These are phyloP conservation scores for Diaprepes abbreviatus DNA, from an alignment of 2,888 invertebrate genomes.

Conservation along the genomic window DNA sequence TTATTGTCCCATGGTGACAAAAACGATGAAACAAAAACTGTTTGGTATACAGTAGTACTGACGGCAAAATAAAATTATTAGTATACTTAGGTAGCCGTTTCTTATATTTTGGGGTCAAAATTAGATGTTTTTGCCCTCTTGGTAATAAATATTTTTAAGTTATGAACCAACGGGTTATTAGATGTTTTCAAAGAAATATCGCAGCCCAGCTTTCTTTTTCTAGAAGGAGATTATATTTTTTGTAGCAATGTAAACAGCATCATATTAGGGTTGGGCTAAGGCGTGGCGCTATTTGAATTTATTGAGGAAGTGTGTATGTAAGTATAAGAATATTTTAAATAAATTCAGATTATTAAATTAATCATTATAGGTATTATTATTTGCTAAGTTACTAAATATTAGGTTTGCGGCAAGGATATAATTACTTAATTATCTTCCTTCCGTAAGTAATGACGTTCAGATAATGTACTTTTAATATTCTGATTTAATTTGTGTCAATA, in stretches of 20 bases:
- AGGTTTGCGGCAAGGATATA: too few species aligned
- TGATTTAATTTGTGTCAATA: too few species aligned
- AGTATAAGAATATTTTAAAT: too few species aligned
- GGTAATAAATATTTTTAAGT: slow-evolving; percentile 4
- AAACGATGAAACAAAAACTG: slow-evolving; percentile 8
- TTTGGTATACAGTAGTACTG: neutral
- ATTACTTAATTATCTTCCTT: too few species aligned
- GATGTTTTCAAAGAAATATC: slow-evolving; percentile 1
- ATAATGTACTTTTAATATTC: too few species aligned
- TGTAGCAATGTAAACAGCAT: neutral
- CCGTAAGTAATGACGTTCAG: too few species aligned
- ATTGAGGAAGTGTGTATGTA: too few species aligned
- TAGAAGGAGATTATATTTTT: neutral
- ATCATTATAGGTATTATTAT: too few species aligned
- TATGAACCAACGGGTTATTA: slow-evolving; percentile 4
- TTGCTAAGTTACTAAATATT: too few species aligned
- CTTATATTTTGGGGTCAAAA: slow-evolving; percentile 12
- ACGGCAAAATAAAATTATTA: neutral
- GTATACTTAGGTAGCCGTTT: neutral
- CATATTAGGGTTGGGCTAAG: too few species aligned
- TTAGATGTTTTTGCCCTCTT: slow-evolving; percentile 10
- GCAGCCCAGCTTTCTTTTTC: slow-evolving; percentile 9
- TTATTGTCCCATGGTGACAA: slow-evolving; percentile 7
- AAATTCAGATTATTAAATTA: too few species aligned
- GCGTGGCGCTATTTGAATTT: too few species aligned